phyloP scores from a whole-genome alignment of 2,113 vertebrate genomes.

The Pomatorhinus ruficollis region DNA sequence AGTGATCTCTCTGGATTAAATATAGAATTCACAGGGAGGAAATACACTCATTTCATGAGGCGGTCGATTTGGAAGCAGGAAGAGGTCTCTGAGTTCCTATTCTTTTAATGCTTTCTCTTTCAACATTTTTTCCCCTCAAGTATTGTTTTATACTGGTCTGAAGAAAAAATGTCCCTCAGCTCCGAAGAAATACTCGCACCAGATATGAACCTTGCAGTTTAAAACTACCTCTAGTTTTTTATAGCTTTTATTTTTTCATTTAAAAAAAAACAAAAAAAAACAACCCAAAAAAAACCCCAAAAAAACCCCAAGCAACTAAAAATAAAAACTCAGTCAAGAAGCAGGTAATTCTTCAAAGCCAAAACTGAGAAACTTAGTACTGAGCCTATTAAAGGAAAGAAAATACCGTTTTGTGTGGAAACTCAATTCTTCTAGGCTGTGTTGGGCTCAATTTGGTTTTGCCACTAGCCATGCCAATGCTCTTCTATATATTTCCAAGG shows the following conservation, averaged over 20 bases:
- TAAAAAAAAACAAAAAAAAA: not conserved
- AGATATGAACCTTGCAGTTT: conserved; percentile 36
- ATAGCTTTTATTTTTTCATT: conserved; percentile 34
- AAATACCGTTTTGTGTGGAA: not conserved
- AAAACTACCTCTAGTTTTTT: conserved; percentile 24
- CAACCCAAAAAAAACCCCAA: not conserved
- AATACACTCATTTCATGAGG: conserved; percentile 49
- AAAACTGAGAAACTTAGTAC: conserved; percentile 2
- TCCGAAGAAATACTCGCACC: not conserved
- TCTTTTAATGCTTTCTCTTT: conserved; percentile 65
- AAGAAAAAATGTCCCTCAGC: conserved; percentile 29
- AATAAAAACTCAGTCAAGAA: not conserved
- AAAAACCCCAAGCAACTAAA: not conserved
- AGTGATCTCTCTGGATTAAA: conserved; percentile 55
- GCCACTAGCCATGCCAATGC: not conserved
- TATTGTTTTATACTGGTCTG: conserved; percentile 56
- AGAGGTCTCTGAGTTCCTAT: conserved; percentile 60
- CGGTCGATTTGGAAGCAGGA: conserved; percentile 55
- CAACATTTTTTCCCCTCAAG: conserved; percentile 34
- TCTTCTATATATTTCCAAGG: conserved; percentile 20
- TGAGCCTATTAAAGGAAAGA: not conserved
- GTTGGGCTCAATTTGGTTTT: conserved; percentile 25
- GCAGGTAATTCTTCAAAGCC: conserved; percentile 47
- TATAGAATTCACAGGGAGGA: conserved; percentile 47
- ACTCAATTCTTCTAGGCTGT: not conserved